Evolutionary conservation across 2,113 vertebrate species (phyloP).

Genomic region (Echinops telfairi): DNA sequence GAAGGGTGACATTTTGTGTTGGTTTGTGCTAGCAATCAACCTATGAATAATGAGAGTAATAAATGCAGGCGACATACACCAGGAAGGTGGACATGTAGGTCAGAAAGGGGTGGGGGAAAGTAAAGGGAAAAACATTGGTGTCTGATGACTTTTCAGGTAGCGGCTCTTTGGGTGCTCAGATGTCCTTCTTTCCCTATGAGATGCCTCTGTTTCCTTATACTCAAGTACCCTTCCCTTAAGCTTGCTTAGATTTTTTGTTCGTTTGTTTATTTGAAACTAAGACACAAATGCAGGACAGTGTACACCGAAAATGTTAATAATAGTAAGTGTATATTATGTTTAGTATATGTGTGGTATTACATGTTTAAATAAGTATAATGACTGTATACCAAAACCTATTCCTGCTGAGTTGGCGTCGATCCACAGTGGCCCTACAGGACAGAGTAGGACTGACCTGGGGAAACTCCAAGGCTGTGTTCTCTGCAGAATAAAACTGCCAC

Average conservation of each 20-base stretch:
- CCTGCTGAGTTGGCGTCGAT: no score
- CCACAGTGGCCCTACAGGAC: no score
- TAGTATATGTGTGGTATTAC: no score
- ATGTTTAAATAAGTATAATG: no score
- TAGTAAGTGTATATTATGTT: no score
- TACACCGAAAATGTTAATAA: no score
- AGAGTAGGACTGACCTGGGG: no score
- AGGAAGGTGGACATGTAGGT: not conserved
- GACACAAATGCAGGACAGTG: no score
- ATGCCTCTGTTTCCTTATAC: not conserved
- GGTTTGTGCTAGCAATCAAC: no score
- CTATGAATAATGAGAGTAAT: not conserved
- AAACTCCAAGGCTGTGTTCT: no score
- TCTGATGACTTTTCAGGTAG: not conserved
- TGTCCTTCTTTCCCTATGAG: not conserved
- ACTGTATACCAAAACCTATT: no score
- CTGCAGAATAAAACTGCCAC: no score
- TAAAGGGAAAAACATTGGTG: not conserved
- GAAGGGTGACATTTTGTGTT: not conserved
- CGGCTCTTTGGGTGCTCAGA: not conserved
- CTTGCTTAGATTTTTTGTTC: not conserved
- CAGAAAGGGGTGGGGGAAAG: not conserved
- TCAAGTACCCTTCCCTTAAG: conserved; percentile 8
- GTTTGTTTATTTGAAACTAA: not conserved
- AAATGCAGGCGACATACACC: not conserved